A percentile compares a stretch with the other conserved stretches of the same genome.
Conservation (phyloP, 1,140 invertebrate species). For the Zaprionus capensis region DNA sequence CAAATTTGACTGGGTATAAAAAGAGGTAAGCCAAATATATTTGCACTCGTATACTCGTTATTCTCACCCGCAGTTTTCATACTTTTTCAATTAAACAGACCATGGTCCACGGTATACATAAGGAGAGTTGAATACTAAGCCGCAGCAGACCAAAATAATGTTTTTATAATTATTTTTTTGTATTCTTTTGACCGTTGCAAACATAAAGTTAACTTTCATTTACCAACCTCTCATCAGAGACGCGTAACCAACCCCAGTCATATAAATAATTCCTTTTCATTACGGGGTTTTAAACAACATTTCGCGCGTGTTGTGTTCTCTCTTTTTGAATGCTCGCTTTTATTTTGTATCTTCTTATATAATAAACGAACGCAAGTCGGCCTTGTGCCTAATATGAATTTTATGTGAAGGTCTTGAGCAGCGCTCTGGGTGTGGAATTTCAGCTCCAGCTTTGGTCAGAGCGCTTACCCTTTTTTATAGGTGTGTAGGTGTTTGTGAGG, state of each 20-base stretch:
- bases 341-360: slow-evolving; percentile 63
- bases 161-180: slow-evolving; percentile 31
- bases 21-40: slow-evolving; percentile 1
- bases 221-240: slow-evolving; percentile 26
- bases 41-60: background rate
- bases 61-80: slow-evolving; percentile 28
- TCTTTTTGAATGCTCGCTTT: slow-evolving; percentile 28
- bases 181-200: slow-evolving; percentile 31
- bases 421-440: slow-evolving; percentile 27
- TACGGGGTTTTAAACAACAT: slow-evolving; percentile 55
- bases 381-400: slow-evolving; percentile 80
- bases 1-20: background rate
- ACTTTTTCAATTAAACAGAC: slow-evolving; percentile 65
- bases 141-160: slow-evolving; percentile 21
- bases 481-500: background rate
- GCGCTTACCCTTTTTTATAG: slow-evolving; percentile 47
- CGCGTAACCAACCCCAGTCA: slow-evolving; percentile 33
- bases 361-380: slow-evolving; percentile 42
- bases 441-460: slow-evolving; percentile 51
- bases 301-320: slow-evolving; percentile 45
- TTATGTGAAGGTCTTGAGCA: slow-evolving; percentile 64
- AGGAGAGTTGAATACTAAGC: slow-evolving; percentile 38
- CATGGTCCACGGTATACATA: slow-evolving; percentile 16
- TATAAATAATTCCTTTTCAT: slow-evolving; percentile 81
- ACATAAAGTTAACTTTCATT: slow-evolving; percentile 56